Conservation (phyloP, 2,113 vertebrate species). For the Labeo catla region DNA sequence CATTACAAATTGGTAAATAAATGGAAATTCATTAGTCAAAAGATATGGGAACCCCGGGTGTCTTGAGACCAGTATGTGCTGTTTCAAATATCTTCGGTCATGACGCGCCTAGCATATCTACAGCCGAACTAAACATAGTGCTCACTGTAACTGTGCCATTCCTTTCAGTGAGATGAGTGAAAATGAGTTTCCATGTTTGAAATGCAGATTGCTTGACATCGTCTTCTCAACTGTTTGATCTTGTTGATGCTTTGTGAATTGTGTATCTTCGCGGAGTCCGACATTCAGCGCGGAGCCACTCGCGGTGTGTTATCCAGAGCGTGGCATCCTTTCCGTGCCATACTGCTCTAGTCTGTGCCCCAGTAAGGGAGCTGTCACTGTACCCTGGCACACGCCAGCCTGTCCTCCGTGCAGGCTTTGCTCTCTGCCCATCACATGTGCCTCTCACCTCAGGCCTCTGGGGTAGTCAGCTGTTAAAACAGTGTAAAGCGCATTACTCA, state of each 20-base stretch:
- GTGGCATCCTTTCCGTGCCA: slow-evolving; percentile 55
- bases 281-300: slow-evolving; percentile 43
- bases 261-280: slow-evolving; percentile 24
- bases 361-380: slow-evolving; percentile 59
- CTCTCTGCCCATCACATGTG: slow-evolving; percentile 60
- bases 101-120: slow-evolving; percentile 18
- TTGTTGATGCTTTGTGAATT: slow-evolving; percentile 39
- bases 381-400: slow-evolving; percentile 63
- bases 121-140: slow-evolving; percentile 32
- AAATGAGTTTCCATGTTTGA: slow-evolving; percentile 26
- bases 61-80: neutral
- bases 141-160: slow-evolving; percentile 17
- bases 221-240: slow-evolving; percentile 42
- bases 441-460: slow-evolving; percentile 76
- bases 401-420: slow-evolving; percentile 55
- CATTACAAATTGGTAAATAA: neutral
- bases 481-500: slow-evolving; percentile 80
- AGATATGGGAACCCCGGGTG: neutral
- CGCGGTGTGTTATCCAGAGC: slow-evolving; percentile 57
- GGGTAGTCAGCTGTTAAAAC: slow-evolving; percentile 81
- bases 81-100: neutral
- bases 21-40: neutral
- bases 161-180: slow-evolving; percentile 20
- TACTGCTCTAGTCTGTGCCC: slow-evolving; percentile 52
- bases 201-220: slow-evolving; percentile 42